Percentiles rank a stretch among this genome's conserved stretches.
Evolutionary conservation across 2,888 invertebrate genomes (phyloP).

Genomic region (Dimorphilus gyrociliatus): DNA sequence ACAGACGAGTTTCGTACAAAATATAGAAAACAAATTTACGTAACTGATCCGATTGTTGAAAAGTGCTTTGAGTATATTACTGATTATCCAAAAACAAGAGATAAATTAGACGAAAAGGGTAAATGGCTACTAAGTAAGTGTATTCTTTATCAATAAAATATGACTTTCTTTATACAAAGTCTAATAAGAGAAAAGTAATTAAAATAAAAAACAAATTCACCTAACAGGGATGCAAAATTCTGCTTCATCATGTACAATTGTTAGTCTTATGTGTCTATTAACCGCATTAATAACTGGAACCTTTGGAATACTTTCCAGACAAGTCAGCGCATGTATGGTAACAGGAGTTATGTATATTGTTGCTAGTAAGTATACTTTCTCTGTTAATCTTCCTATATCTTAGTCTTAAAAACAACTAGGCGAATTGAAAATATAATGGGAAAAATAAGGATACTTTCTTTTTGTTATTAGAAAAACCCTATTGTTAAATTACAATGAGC

Average conservation of each 20-base stretch:
- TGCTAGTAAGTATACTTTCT: conserved; percentile 50
- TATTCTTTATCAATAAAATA: no score
- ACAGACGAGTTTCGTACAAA: no score
- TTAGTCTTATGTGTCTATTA: conserved; percentile 70
- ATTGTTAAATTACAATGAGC: no score
- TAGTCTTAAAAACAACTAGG: not conserved
- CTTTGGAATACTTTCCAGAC: conserved; percentile 72
- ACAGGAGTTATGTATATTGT: conserved; percentile 84
- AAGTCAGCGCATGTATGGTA: conserved; percentile 78
- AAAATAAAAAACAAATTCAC: not conserved
- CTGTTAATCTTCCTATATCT: conserved; percentile 1
- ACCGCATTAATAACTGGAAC: conserved; percentile 71
- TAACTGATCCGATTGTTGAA: no score
- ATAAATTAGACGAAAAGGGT: conserved; percentile 10
- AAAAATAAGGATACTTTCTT: no score
- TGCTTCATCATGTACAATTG: conserved; percentile 81
- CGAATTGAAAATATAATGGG: no score
- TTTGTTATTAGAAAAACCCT: no score
- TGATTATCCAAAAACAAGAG: no score
- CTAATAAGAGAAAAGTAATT: not conserved
- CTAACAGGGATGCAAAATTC: conserved; percentile 80
- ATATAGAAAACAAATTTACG: no score
- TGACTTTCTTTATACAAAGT: no score
- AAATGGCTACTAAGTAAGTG: conserved; percentile 15
- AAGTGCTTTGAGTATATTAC: no score